phyloP scores from a whole-genome alignment of 2,113 vertebrate species.

The Brachyhypopomus occidentalis region DNA sequence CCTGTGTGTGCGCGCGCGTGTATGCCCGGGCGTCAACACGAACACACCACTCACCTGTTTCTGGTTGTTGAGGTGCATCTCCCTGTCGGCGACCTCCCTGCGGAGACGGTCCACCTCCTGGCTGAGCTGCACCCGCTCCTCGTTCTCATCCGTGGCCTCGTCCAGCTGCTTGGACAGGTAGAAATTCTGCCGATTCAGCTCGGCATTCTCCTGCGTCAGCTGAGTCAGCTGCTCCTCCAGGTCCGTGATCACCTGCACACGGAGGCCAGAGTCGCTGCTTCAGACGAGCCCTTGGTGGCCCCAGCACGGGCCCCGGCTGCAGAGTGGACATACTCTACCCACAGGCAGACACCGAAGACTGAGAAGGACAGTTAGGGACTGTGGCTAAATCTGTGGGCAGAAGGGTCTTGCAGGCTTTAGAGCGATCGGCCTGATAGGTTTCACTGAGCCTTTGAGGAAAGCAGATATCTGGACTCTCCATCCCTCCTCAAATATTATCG shows the following conservation, averaged over 20 bases:
- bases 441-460: background rate
- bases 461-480: background rate
- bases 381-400: background rate
- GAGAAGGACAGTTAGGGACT: background rate
- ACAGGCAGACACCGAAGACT: background rate
- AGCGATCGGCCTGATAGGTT: background rate
- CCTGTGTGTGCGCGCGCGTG: background rate
- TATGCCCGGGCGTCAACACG: no score
- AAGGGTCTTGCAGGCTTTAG: no score
- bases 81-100: conserved; percentile 92
- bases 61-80: conserved; percentile 99
- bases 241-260: conserved; percentile 90
- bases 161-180: conserved; percentile 93
- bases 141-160: conserved; percentile 85
- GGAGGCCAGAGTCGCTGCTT: background rate
- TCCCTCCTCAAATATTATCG: background rate
- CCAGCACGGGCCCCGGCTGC: background rate
- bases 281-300: background rate
- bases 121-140: conserved; percentile 84
- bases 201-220: conserved; percentile 92
- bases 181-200: conserved; percentile 97
- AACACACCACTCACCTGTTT: conserved; percentile 80
- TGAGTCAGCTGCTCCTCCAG: conserved; percentile 95
- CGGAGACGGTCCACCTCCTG: conserved; percentile 91
- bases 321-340: background rate